phyloP scores from a whole-genome alignment of 2,113 vertebrate species.

The Zeus faber region DNA sequence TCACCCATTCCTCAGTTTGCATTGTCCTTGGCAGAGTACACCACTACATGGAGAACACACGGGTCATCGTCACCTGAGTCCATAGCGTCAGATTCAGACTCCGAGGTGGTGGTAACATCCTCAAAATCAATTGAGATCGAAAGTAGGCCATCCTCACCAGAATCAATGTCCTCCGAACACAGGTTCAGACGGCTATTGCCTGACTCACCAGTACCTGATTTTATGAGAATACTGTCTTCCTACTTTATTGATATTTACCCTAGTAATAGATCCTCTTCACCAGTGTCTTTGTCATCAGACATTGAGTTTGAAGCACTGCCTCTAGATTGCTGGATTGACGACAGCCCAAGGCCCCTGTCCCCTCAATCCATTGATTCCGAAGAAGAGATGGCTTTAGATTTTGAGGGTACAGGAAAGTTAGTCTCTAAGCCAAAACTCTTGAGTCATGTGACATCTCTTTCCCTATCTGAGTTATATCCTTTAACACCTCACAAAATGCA shows the following conservation, averaged over 20 bases:
- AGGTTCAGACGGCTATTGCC: slow-evolving; percentile 36
- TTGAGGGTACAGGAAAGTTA: neutral
- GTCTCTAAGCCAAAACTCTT: slow-evolving; percentile 18
- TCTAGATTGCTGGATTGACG: slow-evolving; percentile 53
- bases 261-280: slow-evolving; percentile 46
- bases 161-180: slow-evolving; percentile 48
- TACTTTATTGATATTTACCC: slow-evolving; percentile 45
- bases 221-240: slow-evolving; percentile 58
- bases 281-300: slow-evolving; percentile 55
- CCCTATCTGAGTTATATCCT: neutral
- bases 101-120: slow-evolving; percentile 40
- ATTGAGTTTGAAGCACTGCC: slow-evolving; percentile 47
- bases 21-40: slow-evolving; percentile 4
- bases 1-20: slow-evolving; percentile 58
- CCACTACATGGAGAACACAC: neutral
- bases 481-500: slow-evolving; percentile 1
- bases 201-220: slow-evolving; percentile 57
- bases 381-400: slow-evolving; percentile 21
- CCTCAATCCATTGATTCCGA: slow-evolving; percentile 44
- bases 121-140: slow-evolving; percentile 35
- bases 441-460: slow-evolving; percentile 36
- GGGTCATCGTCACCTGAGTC: slow-evolving; percentile 54
- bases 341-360: slow-evolving; percentile 40
- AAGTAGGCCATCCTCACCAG: slow-evolving; percentile 57
- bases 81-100: slow-evolving; percentile 38